These are phyloP conservation scores for Ctenoplectra terminalis DNA, from an alignment of 1,140 invertebrate species.

Conservation along the genomic window DNA sequence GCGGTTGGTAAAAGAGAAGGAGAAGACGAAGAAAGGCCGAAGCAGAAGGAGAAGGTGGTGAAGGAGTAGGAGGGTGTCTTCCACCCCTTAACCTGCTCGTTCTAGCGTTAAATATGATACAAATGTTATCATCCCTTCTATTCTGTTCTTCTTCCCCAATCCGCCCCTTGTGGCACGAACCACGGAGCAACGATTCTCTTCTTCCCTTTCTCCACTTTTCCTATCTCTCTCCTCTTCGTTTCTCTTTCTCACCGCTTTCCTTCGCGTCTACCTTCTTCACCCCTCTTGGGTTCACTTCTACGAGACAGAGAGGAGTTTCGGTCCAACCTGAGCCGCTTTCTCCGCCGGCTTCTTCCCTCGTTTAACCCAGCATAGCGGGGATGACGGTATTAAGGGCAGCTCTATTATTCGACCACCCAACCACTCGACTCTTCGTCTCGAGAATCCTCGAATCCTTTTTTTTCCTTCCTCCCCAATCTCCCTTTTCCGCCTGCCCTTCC, in stretches of 20 bases:
- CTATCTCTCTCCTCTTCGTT: background rate
- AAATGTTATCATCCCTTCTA: slow-evolving; percentile 81
- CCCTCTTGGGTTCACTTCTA: background rate
- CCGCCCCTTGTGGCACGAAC: slow-evolving; percentile 50
- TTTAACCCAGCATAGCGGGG: slow-evolving; percentile 69
- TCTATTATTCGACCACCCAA: slow-evolving; percentile 79
- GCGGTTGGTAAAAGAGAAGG: background rate
- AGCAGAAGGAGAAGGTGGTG: slow-evolving; percentile 58
- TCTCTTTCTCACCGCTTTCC: slow-evolving; percentile 10
- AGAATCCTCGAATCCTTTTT: slow-evolving; percentile 74
- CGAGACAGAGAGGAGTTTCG: background rate
- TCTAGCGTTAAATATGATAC: slow-evolving; percentile 82
- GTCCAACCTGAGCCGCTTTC: slow-evolving; percentile 48
- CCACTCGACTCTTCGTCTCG: slow-evolving; percentile 74
- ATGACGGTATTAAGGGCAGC: slow-evolving; percentile 77
- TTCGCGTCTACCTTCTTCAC: slow-evolving; percentile 14
- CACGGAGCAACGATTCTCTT: slow-evolving; percentile 57
- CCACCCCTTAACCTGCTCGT: slow-evolving; percentile 74
- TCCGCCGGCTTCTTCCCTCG: slow-evolving; percentile 65
- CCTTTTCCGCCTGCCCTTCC: slow-evolving; percentile 45
- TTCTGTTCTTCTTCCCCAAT: slow-evolving; percentile 67
- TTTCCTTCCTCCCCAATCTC: slow-evolving; percentile 31
- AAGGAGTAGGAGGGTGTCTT: slow-evolving; percentile 67
- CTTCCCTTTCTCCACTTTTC: background rate
- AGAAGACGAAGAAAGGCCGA: slow-evolving; percentile 10